Evolutionary conservation across 2,888 invertebrate genomes (phyloP).

Genomic region (Xylota sylvarum): DNA sequence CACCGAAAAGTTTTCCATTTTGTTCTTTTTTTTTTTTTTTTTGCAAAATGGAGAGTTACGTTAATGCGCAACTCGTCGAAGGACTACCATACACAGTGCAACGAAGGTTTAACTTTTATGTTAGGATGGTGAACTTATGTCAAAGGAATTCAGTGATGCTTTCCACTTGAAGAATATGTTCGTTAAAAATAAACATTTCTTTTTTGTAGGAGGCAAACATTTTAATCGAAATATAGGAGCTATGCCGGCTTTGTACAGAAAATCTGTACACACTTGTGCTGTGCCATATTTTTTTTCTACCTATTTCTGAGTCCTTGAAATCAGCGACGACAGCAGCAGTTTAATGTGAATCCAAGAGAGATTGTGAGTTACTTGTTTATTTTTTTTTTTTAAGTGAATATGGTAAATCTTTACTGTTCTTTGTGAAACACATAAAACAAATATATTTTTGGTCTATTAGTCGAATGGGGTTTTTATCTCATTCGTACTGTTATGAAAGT

Average conservation of each 20-base stretch:
- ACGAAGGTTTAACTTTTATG: conserved; percentile 23
- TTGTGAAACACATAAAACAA: too few relatives aligned
- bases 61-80: conserved; percentile 69
- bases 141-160: conserved; percentile 19
- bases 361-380: not conserved
- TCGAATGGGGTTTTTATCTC: too few relatives aligned
- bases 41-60: conserved; percentile 29
- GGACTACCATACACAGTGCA: conserved; percentile 46
- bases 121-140: conserved; percentile 10
- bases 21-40: conserved; percentile 16
- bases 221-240: conserved; percentile 31
- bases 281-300: not conserved
- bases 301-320: conserved; percentile 45
- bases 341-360: conserved; percentile 24
- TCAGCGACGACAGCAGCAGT: conserved; percentile 57
- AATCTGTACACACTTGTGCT: conserved; percentile 44
- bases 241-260: conserved; percentile 44
- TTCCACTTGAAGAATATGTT: conserved; percentile 24
- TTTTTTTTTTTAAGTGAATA: not conserved
- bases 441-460: too few relatives aligned
- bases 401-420: too few relatives aligned
- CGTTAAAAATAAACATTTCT: conserved; percentile 13
- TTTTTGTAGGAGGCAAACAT: not conserved
- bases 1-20: conserved; percentile 27
- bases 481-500: too few relatives aligned